These are phyloP conservation scores for Lipotes vexillifer DNA, from an alignment of 2,113 vertebrate genomes.

Conservation along the genomic window DNA sequence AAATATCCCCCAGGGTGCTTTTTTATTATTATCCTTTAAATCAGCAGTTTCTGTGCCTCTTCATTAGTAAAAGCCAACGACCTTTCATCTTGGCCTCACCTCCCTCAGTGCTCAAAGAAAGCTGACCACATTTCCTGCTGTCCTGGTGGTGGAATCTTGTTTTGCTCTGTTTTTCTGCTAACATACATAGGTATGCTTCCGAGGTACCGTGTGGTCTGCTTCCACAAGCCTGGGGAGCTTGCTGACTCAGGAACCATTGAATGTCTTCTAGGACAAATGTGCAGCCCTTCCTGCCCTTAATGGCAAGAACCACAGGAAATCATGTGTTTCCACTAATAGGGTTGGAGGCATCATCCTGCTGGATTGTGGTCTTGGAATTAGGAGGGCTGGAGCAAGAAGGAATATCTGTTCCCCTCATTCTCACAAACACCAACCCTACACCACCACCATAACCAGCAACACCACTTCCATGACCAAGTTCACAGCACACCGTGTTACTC, in stretches of 20 bases:
- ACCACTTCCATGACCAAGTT: too few relatives aligned
- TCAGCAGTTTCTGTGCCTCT: slow-evolving; percentile 77
- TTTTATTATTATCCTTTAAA: slow-evolving; percentile 76
- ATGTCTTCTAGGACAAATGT: slow-evolving; percentile 75
- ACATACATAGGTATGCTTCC: slow-evolving; percentile 72
- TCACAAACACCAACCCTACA: background rate
- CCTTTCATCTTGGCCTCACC: slow-evolving; percentile 75
- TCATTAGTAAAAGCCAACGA: slow-evolving; percentile 77
- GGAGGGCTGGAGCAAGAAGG: background rate
- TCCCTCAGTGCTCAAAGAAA: slow-evolving; percentile 56
- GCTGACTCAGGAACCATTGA: slow-evolving; percentile 74
- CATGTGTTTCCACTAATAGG: slow-evolving; percentile 30
- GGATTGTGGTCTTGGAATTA: slow-evolving; percentile 15
- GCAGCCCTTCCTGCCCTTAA: slow-evolving; percentile 64
- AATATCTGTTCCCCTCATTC: background rate
- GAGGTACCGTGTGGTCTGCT: slow-evolving; percentile 66
- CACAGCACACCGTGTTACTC: accelerated
- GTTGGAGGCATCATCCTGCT: slow-evolving; percentile 39
- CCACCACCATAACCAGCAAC: background rate
- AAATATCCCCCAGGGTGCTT: slow-evolving; percentile 75
- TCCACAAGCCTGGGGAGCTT: slow-evolving; percentile 62
- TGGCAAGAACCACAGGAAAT: slow-evolving; percentile 53
- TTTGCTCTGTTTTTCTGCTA: slow-evolving; percentile 66
- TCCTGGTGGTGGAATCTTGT: slow-evolving; percentile 30
- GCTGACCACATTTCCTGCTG: slow-evolving; percentile 73